Evolutionary conservation across 2,797 vertebrate genomes (phyloP), one percentile per base, ranked within the genome.

Genomic region (Pteropus rufus): DNA sequence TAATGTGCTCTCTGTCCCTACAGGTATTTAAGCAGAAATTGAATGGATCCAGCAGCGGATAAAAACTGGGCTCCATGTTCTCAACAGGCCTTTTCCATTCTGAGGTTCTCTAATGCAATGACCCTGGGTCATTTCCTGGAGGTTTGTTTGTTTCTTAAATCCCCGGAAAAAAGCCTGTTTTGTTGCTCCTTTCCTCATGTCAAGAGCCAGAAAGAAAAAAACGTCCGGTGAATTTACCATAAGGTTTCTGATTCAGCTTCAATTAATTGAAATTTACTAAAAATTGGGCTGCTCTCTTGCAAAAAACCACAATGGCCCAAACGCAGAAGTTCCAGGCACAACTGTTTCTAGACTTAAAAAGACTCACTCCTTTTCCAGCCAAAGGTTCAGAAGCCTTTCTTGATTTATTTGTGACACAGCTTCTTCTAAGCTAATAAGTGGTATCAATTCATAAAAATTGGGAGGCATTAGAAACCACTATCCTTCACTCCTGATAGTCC

Each of bases 101-200:
- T n/a, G 39, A 95, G 88, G 60, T 84, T 67, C 83, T 96, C 39
- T 34, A 77, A 85, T 44, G 39, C 80, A 69, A 31, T 77, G 87
- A 95, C 49, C 82, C 65, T 15, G 31, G 89, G 96, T 92, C 95
- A 97, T 72, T 97, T 98, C 96, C 97, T 44, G 60, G 36, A 95
- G 86, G 82, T 65, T 70, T 29, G 31, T 93, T 96, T 96, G 95
- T 93, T 96, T 95, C 92, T 86, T 85, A 97, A 97, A 94, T 93
- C 77, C 84, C 91, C 3, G 54, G 14, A 49, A 76, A n/a, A 69
- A 54, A 41, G 88, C 3, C 10, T 84, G 58, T 93, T 97, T 91
- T 92, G 79, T 77, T 89, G 93, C 36, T 94, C 58, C 46, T 96
- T 97, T 94, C 65, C 56, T 93, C 92, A 95, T 92, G 21, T 76